Evolutionary conservation across 2,888 invertebrate species (phyloP), one percentile per base, ranked within the genome.

Genomic region (Philereme transversata): DNA sequence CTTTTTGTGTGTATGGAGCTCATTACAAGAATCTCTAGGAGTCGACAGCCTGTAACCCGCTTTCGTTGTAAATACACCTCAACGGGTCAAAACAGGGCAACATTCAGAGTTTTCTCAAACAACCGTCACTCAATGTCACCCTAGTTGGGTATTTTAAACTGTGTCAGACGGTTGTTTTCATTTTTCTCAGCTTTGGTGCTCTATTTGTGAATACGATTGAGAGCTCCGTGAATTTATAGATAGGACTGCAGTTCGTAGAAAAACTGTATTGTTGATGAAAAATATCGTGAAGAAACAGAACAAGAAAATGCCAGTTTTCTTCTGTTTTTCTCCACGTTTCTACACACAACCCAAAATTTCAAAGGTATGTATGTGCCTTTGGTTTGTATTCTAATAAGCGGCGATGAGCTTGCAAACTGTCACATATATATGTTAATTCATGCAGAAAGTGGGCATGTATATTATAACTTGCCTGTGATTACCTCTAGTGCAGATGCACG

Each of bases 51-150:
- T 8, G 11, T 10, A 5, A 54, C 53, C 55, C 41, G 57, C 47
- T 51, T 54, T 34, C 53, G 10, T 5, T 47, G 36, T 8, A 45
- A 41, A 4, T 47, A 10, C 7, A 36, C 5, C 35, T 34, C n/a
- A 22, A n/a, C 22, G 49, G 61, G 60, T 60, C 60, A 51, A 41
- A 38, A 22, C 40, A 38, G 58, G 53, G 5, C 40, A 55, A 65
- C 63, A 62, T 67, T 62, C 61, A 51, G 51, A 62, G 59, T 54
- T 65, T 65, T 59, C 68, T 64, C 64, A 46, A 68, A 61, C 64
- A 51, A 67, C 73, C 65, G 76, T 77, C 79, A 71, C 62, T 77
- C 78, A 78, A 68, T 70, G 77, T 76, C 78, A 69, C 56, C 64
- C 66, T 50, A 60, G 64, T 65, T 65, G 69, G 73, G 62, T 75